Percentiles rank a stretch among this genome's conserved stretches.
Evolutionary conservation across 2,113 vertebrate genomes (phyloP).

Genomic region (Rhizomys pruinosus): DNA sequence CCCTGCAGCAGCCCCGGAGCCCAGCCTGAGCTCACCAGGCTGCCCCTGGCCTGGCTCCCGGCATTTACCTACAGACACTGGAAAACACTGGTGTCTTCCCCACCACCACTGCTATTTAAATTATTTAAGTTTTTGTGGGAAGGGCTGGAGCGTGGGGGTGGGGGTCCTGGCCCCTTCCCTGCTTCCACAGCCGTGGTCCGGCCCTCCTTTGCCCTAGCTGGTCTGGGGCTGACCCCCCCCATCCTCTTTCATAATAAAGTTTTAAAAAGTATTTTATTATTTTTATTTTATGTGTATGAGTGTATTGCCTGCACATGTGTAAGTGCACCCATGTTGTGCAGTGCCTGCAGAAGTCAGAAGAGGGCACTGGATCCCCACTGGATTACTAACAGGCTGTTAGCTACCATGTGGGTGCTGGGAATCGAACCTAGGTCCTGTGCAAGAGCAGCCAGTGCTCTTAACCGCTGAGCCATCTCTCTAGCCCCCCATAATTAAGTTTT

Average conservation of each 20-base stretch:
- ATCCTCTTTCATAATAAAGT: conserved; percentile 83
- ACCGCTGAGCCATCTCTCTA: too few relatives aligned
- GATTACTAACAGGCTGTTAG: too few relatives aligned
- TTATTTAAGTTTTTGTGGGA: conserved; percentile 80
- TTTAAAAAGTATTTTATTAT: neutral
- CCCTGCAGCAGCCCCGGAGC: conserved; percentile 89
- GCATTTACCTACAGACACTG: neutral
- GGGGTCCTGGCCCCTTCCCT: neutral
- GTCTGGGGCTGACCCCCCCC: conserved; percentile 61
- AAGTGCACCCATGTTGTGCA: too few relatives aligned
- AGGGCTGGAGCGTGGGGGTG: neutral
- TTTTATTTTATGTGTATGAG: neutral
- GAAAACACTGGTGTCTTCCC: neutral
- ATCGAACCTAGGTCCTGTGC: neutral
- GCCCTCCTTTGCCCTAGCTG: conserved; percentile 15
- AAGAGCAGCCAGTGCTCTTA: too few relatives aligned
- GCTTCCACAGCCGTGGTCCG: neutral
- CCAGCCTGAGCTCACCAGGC: neutral
- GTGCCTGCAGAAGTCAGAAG: too few relatives aligned
- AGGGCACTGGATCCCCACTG: too few relatives aligned
- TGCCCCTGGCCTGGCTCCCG: neutral
- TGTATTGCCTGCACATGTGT: neutral
- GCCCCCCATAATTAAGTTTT: too few relatives aligned
- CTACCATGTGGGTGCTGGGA: neutral
- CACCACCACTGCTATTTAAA: conserved; percentile 79